A percentile compares a stretch with the other conserved stretches of the same genome.
Conservation (phyloP, 2,888 invertebrate species). For the Hirtodrosophila alboralis region DNA sequence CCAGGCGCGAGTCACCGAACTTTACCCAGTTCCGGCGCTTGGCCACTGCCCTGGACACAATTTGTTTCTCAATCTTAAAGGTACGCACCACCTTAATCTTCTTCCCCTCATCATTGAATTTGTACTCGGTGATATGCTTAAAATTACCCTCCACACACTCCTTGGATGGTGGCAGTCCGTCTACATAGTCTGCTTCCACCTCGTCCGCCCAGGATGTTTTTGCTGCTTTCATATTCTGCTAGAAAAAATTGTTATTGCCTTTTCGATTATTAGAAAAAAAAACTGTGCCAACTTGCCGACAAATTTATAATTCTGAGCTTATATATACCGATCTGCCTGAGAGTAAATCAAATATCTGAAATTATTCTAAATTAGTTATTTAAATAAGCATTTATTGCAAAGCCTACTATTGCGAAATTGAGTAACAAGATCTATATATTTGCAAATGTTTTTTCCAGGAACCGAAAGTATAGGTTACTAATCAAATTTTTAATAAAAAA, state of each 20-base stretch:
- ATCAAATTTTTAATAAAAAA: too few relatives aligned
- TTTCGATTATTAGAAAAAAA: too few relatives aligned
- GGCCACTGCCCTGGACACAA: slow-evolving; percentile 95
- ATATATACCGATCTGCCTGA: neutral
- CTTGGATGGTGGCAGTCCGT: slow-evolving; percentile 89
- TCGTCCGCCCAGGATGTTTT: slow-evolving; percentile 98
- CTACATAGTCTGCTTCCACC: slow-evolving; percentile 93
- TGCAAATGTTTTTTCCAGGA: too few relatives aligned
- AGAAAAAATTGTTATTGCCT: too few relatives aligned
- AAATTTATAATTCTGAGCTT: slow-evolving; percentile 2
- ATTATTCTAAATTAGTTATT: neutral
- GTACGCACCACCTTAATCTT: slow-evolving; percentile 94
- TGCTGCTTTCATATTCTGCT: slow-evolving; percentile 86
- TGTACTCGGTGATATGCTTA: slow-evolving; percentile 96
- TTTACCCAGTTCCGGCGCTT: slow-evolving; percentile 96
- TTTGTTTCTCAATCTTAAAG: slow-evolving; percentile 95
- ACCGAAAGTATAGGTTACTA: too few relatives aligned
- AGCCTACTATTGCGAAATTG: too few relatives aligned
- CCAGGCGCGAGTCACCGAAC: slow-evolving; percentile 95
- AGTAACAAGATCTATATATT: too few relatives aligned
- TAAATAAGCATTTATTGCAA: too few relatives aligned
- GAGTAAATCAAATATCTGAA: neutral
- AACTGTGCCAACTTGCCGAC: neutral
- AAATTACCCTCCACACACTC: slow-evolving; percentile 93
- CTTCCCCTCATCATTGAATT: slow-evolving; percentile 94